phyloP scores from a whole-genome alignment of 2,888 invertebrate species.

The Allacma fusca region DNA sequence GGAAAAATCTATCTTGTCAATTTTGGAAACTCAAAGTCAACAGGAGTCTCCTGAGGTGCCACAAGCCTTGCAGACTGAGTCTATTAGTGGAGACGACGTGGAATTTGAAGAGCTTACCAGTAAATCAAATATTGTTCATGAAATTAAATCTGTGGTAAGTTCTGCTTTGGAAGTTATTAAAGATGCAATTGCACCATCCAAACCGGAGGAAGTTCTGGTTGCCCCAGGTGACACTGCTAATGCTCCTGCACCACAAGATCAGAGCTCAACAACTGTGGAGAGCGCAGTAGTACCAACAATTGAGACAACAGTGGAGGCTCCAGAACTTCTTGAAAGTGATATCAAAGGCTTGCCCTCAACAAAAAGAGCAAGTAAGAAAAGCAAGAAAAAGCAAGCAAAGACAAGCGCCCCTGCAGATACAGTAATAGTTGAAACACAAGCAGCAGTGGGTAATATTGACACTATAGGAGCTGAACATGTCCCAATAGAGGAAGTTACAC shows the following conservation, averaged over 20 bases:
- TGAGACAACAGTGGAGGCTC: background rate
- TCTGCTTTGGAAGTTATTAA: slow-evolving; percentile 13
- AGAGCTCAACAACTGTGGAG: too few relatives aligned
- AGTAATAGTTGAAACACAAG: background rate
- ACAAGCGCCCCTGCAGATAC: background rate
- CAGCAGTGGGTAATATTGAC: background rate
- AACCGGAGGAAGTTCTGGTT: background rate
- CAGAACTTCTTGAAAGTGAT: too few relatives aligned
- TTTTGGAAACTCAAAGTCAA: background rate
- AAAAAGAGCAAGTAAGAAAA: background rate
- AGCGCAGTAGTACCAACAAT: background rate
- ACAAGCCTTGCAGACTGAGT: background rate
- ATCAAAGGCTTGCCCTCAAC: too few relatives aligned
- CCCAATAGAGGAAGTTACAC: background rate
- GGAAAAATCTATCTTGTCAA: background rate
- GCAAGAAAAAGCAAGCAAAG: background rate
- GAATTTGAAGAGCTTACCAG: background rate
- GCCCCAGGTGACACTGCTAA: too few relatives aligned
- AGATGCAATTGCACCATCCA: slow-evolving; percentile 6
- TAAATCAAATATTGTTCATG: background rate
- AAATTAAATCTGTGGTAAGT: slow-evolving; percentile 18
- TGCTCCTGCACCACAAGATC: too few relatives aligned
- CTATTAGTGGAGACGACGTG: background rate
- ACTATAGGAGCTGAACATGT: too few relatives aligned
- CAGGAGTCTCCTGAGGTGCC: background rate